A percentile compares a stretch with the other conserved stretches of the same genome.
Evolutionary conservation across 2,797 vertebrate genomes (phyloP).

Genomic region (Poliocrania exsul): DNA sequence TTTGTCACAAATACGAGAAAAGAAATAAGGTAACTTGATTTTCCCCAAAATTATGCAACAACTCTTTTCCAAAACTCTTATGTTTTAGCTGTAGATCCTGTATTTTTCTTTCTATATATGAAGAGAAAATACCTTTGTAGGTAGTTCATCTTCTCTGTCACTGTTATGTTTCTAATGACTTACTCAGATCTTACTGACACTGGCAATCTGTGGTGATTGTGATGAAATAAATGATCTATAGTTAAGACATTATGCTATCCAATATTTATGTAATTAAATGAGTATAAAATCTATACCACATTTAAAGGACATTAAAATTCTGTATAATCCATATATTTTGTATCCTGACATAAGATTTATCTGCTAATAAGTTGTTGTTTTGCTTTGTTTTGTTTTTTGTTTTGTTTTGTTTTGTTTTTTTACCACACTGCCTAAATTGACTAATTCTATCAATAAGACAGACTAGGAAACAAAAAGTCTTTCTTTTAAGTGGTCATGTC

Average conservation of each 20-base stretch:
- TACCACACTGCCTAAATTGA: background rate
- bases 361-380: background rate
- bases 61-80: background rate
- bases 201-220: background rate
- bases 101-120: background rate
- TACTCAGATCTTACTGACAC: background rate
- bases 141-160: background rate
- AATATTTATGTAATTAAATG: background rate
- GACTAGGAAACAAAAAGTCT: accelerated
- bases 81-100: background rate
- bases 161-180: background rate
- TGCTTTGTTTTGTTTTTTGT: background rate
- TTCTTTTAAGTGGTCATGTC: background rate
- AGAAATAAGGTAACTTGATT: background rate
- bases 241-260: background rate
- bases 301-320: background rate
- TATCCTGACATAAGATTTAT: background rate
- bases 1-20: background rate
- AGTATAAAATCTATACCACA: background rate
- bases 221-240: background rate
- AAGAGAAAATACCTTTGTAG: background rate
- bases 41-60: background rate
- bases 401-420: background rate
- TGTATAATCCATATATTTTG: background rate
- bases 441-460: background rate